These are phyloP conservation scores for Premnoplex brunnescens DNA, from an alignment of 2,797 vertebrate genomes.

Conservation along the genomic window DNA sequence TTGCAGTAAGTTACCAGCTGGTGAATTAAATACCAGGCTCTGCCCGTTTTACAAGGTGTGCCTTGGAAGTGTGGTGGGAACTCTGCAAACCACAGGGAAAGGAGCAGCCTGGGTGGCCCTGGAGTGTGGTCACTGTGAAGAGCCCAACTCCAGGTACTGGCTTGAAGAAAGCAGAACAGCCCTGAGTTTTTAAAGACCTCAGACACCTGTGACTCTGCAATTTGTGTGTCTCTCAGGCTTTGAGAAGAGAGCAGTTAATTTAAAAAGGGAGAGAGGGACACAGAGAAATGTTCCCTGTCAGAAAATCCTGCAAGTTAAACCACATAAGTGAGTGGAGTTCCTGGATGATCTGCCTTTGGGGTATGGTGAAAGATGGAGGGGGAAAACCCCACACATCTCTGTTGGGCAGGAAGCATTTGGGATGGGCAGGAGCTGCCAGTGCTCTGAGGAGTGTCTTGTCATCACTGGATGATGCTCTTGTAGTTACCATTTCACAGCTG, in stretches of 20 bases:
- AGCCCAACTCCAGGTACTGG: background rate
- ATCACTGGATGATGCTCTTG: background rate
- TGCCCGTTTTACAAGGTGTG: background rate
- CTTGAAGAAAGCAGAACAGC: background rate
- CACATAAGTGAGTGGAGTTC: background rate
- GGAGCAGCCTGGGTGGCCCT: background rate
- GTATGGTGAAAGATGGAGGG: background rate
- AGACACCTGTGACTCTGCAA: fast-evolving
- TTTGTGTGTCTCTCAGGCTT: background rate
- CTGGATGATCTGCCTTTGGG: background rate
- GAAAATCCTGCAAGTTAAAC: background rate
- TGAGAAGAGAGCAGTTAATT: background rate
- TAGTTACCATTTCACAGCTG: background rate
- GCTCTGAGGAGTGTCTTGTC: background rate
- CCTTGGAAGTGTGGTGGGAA: background rate
- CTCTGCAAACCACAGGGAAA: background rate
- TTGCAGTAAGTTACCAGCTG: background rate
- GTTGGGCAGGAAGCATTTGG: background rate
- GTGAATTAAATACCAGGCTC: background rate
- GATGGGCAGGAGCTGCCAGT: background rate
- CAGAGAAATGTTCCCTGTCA: background rate
- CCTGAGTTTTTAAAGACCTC: background rate
- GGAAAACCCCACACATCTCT: background rate
- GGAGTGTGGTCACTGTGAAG: background rate
- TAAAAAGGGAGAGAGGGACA: background rate